Evolutionary conservation across 2,888 invertebrate species (phyloP), one percentile per base, ranked within the genome.

Genomic region (Chymomyza amoena): DNA sequence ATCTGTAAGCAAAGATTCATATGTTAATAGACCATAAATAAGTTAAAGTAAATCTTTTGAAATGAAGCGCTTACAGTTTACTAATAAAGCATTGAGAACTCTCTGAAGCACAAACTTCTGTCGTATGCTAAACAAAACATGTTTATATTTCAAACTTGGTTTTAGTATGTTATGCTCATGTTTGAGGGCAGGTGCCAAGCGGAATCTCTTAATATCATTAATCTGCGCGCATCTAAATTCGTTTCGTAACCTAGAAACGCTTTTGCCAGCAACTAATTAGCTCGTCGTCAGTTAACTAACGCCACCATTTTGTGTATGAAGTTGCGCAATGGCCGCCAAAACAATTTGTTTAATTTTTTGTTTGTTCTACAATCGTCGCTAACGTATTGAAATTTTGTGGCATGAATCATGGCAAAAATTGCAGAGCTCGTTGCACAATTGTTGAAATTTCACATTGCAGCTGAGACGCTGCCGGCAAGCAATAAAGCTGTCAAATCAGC

Each of bases 391-490:
- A 67, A 70, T 72, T 57, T 57, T 20, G 57, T 57, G 20, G 20
- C 57, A 45, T 66, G 66, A 66, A 61, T 61, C 61, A 66, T 28
- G 16, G 18, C 9, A 60, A 66, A 39, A 61, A 39, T 61, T 45
- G 51, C 63, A 63, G 54, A 18, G 20, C 25, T 57, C 5, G 79
- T 89, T 85, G 86, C 89, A 83, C 84, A 85, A 85, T 85, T 87
- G 88, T 89, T 89, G 86, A 89, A 88, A 88, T 88, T 89, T 86
- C 77, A 77, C 87, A 72, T 83, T 87, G 83, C 86, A 72, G 80
- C 74, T 77, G 83, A 87, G 72, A 72, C 57, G 57, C 69, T 72
- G 82, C 73, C 87, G 28, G 28, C 57, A 20, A 25, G 57, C 57
- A 57, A 57, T 28, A 57, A 80, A 59, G 61, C 61, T 18, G 51